Evolutionary conservation across 2,797 vertebrate genomes (phyloP).

Genomic region (Alcedo atthis): DNA sequence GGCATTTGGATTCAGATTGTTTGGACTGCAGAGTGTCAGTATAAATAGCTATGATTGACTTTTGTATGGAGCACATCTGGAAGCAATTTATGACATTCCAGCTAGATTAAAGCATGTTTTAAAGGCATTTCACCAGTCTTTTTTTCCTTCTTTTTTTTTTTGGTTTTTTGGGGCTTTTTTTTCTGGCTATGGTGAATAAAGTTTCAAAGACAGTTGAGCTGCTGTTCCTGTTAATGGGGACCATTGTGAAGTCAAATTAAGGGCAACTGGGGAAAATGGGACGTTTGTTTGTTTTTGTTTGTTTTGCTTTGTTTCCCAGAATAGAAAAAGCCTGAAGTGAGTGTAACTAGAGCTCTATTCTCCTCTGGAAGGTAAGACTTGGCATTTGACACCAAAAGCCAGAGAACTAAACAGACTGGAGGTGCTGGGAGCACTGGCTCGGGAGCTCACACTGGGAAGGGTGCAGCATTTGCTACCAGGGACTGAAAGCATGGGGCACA

Average conservation of each 20-base stretch:
- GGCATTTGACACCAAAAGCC: conserved; percentile 42
- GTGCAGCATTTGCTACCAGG: not conserved
- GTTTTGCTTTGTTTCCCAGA: conserved; percentile 73
- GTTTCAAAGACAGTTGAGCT: conserved; percentile 86
- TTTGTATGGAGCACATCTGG: conserved; percentile 86
- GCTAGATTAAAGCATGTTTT: conserved; percentile 87
- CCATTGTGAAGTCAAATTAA: conserved; percentile 84
- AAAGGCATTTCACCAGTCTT: conserved; percentile 83
- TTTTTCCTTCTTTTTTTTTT: conserved; percentile 70
- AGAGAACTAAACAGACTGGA: not conserved
- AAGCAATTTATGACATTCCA: conserved; percentile 90
- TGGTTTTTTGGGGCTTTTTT: conserved; percentile 57
- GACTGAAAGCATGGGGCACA: not conserved
- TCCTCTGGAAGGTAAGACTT: conserved; percentile 47
- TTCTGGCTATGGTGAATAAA: conserved; percentile 82
- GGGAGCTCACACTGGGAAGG: not conserved
- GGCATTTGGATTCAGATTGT: conserved; percentile 82
- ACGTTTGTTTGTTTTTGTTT: conserved; percentile 69
- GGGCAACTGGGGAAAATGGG: conserved; percentile 78
- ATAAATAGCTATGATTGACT: conserved; percentile 88
- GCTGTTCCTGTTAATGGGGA: conserved; percentile 83
- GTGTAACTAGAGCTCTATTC: conserved; percentile 47
- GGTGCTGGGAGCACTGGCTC: not conserved
- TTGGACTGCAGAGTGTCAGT: conserved; percentile 83
- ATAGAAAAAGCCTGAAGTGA: conserved; percentile 68